A percentile compares a stretch with the other conserved stretches of the same genome.
Evolutionary conservation across 2,113 vertebrate species (phyloP).

Genomic region (Brachyistius frenatus): DNA sequence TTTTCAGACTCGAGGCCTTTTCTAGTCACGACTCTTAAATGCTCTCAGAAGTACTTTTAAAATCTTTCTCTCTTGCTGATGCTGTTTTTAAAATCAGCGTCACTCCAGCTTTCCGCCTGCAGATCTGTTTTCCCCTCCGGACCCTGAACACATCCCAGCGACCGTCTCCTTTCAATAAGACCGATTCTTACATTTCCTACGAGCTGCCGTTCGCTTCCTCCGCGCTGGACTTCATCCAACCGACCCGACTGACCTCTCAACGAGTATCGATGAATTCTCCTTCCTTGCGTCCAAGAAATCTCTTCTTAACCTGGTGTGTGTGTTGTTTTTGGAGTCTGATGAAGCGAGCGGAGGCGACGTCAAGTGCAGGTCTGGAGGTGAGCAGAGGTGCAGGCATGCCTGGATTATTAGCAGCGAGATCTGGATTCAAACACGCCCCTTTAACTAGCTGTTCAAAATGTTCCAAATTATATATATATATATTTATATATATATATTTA

Average conservation of each 20-base stretch:
- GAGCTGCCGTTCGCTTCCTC: not conserved
- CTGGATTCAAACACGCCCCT: too few relatives aligned
- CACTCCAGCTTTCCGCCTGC: slow-evolving; percentile 25
- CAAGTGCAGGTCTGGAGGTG: slow-evolving; percentile 18
- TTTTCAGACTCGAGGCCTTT: not conserved
- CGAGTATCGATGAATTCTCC: slow-evolving; percentile 39
- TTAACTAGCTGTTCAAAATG: too few relatives aligned
- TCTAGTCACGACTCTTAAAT: slow-evolving; percentile 3
- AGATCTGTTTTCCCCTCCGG: slow-evolving; percentile 13
- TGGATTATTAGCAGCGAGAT: slow-evolving; percentile 5
- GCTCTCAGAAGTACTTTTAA: slow-evolving; percentile 12
- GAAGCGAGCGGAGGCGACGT: slow-evolving; percentile 32
- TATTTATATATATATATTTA: too few relatives aligned
- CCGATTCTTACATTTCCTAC: slow-evolving; percentile 3
- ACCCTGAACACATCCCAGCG: not conserved
- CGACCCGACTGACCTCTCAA: slow-evolving; percentile 29
- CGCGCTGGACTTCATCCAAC: slow-evolving; percentile 29
- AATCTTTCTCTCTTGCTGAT: not conserved
- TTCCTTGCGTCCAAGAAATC: not conserved
- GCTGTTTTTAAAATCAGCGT: slow-evolving; percentile 5
- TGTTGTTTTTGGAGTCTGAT: slow-evolving; percentile 28
- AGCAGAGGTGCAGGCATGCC: slow-evolving; percentile 4
- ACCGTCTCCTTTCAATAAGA: not conserved
- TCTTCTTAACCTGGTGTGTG: slow-evolving; percentile 17
- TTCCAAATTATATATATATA: too few relatives aligned